Base-by-base conservation (phyloP, 2,797 vertebrate genomes). In the Enteromius argenteus region DNA sequence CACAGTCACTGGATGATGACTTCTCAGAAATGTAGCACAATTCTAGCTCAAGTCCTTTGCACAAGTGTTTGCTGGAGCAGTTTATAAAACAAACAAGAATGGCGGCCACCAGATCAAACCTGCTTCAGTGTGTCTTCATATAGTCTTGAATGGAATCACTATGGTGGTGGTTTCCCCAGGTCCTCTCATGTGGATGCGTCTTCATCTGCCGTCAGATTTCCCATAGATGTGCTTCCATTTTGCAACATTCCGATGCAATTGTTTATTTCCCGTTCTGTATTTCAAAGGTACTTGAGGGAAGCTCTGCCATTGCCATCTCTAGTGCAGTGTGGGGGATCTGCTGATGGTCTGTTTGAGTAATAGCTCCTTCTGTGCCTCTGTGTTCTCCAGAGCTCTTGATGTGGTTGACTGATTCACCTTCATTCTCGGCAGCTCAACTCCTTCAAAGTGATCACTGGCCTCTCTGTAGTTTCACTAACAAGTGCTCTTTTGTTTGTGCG, bases 311-410 rank as follows among this genome's bases (percentile, higher is more conserved):
- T 66, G 10, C 21, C 21, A 68, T 80, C 64, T 53, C 44, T 37
- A 37, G 51, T n/a, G 19, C 32, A 56, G 30, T 80, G 49, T 27
- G 32, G 68, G 66, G 35, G 49, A 69, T 69, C 23, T 39, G 51
- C 37, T 71, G 67, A 71, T 32, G 68, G 49, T 71, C 49, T 73
- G 44, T 44, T 23, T 72, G 21, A 73, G 37, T 46, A 46, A 62
- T 11, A 23, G 32, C 32, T 53, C 66, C n/a, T 80, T 56, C 37
- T 80, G 49, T 80, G 23, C 6, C 49, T 64, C 27, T 4, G 35
- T 75, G 58, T 78, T 77, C 35, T 69, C 37, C 13, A 46, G 49
- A 78, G 37, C 81, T 60, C 37, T 78, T 78, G 82, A 84, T 78
- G 32, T 69, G 74, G 64, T 69, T 19, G 74, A 78, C 64, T 84